Conservation (phyloP, 2,113 vertebrate species). For the Onychostruthus taczanowskii region DNA sequence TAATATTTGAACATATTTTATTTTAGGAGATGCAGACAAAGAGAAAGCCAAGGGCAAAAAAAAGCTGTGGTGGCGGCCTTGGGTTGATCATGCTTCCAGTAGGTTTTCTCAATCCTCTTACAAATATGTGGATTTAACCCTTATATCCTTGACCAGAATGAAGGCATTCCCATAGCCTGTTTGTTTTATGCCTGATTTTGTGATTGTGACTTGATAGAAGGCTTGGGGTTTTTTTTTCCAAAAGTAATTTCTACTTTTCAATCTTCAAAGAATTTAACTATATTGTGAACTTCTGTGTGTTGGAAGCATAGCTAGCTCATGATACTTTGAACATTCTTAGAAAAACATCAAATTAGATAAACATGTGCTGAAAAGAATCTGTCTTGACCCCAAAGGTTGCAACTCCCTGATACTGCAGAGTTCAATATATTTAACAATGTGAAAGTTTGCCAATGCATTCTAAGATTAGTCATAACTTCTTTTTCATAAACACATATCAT, state of each 20-base stretch:
- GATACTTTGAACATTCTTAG: not conserved
- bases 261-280: not conserved
- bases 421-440: not conserved
- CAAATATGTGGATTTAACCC: conserved; percentile 84
- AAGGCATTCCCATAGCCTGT: conserved; percentile 68
- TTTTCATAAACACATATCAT: not conserved
- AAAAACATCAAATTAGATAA: not conserved
- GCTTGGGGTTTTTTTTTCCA: not conserved
- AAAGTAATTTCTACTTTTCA: not conserved
- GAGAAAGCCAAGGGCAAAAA: conserved; percentile 98
- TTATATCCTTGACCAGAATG: conserved; percentile 99
- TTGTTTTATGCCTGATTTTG: conserved; percentile 78
- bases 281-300: not conserved
- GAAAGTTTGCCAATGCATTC: not conserved
- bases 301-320: not conserved
- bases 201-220: conserved; percentile 80
- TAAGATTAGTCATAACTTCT: not conserved
- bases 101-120: conserved; percentile 92
- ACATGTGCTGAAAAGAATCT: not conserved
- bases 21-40: conserved; percentile 98
- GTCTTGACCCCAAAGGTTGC: not conserved
- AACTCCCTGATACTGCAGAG: not conserved
- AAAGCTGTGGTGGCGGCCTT: conserved; percentile 99
- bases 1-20: conserved; percentile 91
- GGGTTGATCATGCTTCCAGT: conserved; percentile 99